Evolutionary conservation across 92 coral and sea anemone genomes (phyloP), one percentile per base, ranked within the genome.

Genomic region (Porites cylindrica): DNA sequence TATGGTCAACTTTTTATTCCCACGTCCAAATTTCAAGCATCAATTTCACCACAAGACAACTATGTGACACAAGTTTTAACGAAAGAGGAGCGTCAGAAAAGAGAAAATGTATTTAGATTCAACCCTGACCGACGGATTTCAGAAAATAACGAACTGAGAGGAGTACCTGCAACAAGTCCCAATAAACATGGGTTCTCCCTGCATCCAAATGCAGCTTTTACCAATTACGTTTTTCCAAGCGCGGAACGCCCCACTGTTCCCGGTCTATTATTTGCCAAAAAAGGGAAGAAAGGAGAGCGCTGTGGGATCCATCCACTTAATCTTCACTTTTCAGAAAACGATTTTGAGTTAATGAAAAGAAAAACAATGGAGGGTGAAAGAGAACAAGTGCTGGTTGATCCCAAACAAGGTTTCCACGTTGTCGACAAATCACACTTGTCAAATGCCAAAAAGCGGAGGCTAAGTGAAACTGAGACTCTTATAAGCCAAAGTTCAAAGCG

Each of bases 311-410:
- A 50, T 58, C 75, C 66, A 11, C 29, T 68, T 54, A 16, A 81
- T 68, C 66, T 8, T 53, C 66, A 13, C 20, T 6, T 67, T n/a
- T 58, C 24, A 18, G 70, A 60, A 26, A 29, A 56, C 68, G 47
- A 70, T 82, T 54, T 52, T 68, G 66, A 24, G 4, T 70, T 76
- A 18, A 71, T 17, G 9, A 81, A 81, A 38, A 81, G 85, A 29
- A 70, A 72, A 54, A 14, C 51, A 18, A 32, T 56, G 67, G 62
- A 17, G 6, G 24, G 11, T 16, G 70, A 70, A 82, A n/a, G 70
- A 17, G 78, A 70, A 50, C n/a, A 58, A 71, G 58, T 61, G 32
- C 70, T 10, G 61, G 13, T 10, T 10, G 14, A 64, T 17, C 6
- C 78, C 17, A 67, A 26, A 38, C 19, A 82, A 60, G 24, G 38